phyloP scores from a whole-genome alignment of 2,797 vertebrate species.

The Dendrocincla tyrannina region DNA sequence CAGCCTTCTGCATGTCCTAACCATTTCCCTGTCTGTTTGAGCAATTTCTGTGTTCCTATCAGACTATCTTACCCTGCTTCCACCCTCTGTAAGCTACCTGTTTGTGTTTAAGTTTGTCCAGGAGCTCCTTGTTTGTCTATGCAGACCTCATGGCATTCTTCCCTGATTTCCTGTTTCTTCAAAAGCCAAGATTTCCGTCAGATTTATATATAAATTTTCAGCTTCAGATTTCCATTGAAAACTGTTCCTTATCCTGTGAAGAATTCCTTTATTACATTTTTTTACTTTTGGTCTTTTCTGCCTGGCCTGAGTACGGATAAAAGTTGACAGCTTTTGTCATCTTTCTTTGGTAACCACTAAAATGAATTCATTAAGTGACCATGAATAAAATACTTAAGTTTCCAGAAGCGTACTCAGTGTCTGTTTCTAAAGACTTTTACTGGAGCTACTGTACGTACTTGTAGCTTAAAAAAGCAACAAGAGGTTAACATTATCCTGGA shows the following conservation, averaged over 20 bases:
- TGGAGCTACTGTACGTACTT: not conserved
- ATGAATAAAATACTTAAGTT: constrained; percentile 1
- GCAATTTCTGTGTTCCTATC: not conserved
- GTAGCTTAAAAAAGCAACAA: not conserved
- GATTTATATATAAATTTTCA: not conserved
- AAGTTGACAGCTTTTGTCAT: not conserved
- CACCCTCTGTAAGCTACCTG: not conserved
- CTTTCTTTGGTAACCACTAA: not conserved
- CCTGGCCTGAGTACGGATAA: not conserved
- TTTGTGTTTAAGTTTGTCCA: not conserved
- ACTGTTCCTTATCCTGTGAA: not conserved
- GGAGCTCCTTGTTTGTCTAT: not conserved
- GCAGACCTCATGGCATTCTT: not conserved
- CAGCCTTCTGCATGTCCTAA: not conserved
- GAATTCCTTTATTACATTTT: not conserved
- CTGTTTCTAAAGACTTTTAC: not conserved
- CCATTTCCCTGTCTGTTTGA: not conserved
- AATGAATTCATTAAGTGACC: not conserved
- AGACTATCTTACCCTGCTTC: not conserved
- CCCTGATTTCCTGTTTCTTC: not conserved
- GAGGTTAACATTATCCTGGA: not conserved
- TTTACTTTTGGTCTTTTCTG: not conserved
- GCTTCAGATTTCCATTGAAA: not conserved
- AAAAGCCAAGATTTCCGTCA: not conserved
- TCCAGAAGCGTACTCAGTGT: not conserved